Percentiles rank a stretch among this genome's conserved stretches.
Conservation (phyloP, 2,888 invertebrate species). For the Volucella bombylans region DNA sequence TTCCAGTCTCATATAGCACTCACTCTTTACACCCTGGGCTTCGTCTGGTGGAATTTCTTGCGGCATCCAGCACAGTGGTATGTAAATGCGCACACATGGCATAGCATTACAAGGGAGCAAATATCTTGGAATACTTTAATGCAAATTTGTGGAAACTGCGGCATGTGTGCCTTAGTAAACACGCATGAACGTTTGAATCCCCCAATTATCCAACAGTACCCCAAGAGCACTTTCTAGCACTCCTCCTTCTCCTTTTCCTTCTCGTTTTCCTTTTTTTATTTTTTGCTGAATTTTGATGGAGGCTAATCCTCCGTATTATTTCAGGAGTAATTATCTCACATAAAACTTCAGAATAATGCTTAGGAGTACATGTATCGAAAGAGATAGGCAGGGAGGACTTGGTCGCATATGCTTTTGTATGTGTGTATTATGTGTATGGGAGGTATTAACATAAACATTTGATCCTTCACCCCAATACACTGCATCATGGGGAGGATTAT, state of each 20-base stretch:
- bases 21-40: background rate
- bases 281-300: conserved; percentile 59
- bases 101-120: conserved; percentile 67
- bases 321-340: conserved; percentile 62
- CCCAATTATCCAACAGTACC: background rate
- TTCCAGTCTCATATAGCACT: background rate
- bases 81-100: conserved; percentile 66
- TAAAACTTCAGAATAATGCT: conserved; percentile 48
- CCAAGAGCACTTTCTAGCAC: too few species aligned
- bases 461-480: conserved; percentile 21
- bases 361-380: conserved; percentile 1
- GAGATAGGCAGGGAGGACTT: background rate
- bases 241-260: background rate
- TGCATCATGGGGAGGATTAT: background rate
- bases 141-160: conserved; percentile 73
- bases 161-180: conserved; percentile 60
- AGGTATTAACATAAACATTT: conserved; percentile 59
- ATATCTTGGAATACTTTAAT: conserved; percentile 72
- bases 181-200: conserved; percentile 32
- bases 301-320: conserved; percentile 63
- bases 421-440: background rate
- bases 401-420: background rate
- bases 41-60: conserved; percentile 12
- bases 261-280: background rate
- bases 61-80: conserved; percentile 40